Base-by-base conservation (phyloP, 2,888 invertebrate species). In the Hirtodrosophila histrioides region DNA sequence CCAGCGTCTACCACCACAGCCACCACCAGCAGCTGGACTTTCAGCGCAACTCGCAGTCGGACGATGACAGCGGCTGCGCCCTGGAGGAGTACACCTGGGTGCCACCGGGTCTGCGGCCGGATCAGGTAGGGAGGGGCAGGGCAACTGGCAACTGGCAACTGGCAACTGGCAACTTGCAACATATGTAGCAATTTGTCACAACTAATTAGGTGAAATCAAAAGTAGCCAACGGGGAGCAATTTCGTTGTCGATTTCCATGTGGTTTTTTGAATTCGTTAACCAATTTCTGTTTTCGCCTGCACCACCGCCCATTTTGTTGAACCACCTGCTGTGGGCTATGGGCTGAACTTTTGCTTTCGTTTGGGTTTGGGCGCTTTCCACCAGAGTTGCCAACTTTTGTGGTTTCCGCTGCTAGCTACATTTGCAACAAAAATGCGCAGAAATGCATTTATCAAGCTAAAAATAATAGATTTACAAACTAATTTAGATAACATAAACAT, bases 51-150 rank as follows among this genome's bases (percentile, higher is more conserved):
- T 97, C 97, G 48, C 97, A 98, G 91, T 97, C 97, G 70, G 99
- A 99, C 91, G 98, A 99, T 91, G 99, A 99, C 92, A 97, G 97
- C 55, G 99, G 99, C 8, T 99, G 99, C 91, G 98, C 98, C 23
- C 92, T 99, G 74, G 99, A 99, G 91, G 99, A 99, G 92, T 99
- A 98, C 92, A 98, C 98, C 2, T 99, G 99, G 99, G 97, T 99
- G 69, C 99, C 99, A 37, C 97, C 97, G 3, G 98, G 98, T 69
- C 93, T 99, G 11, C 94, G 98, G 90, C 98, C 99, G 1, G 98
- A 99, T 92, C 98, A 98, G 95, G 99, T 99, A 91, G 92, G 92
- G 10, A 10, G 35, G 12, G 39, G 49, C 51, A 36, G 35, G 17
- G 53, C 31, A 31, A 27, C 27, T 5, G 4, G 31, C 31, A 31